Percentiles rank a stretch among this genome's conserved stretches.
Conservation (phyloP, 2,888 invertebrate genomes). For the Anthoptus insignis region DNA sequence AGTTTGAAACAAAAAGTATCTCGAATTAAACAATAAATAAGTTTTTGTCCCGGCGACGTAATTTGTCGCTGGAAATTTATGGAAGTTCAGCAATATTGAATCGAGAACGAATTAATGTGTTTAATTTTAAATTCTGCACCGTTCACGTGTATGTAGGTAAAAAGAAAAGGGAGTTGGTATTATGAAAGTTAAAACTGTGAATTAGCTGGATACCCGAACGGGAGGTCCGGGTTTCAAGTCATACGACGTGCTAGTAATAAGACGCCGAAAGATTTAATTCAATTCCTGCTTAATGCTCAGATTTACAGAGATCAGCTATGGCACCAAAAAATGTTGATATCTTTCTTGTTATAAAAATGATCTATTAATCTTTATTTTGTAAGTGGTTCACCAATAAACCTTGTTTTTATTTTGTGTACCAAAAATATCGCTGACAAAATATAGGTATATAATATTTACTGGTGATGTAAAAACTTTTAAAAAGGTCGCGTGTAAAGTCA, state of each 20-base stretch:
- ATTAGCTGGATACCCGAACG: neutral
- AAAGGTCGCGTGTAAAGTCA: neutral
- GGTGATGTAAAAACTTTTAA: neutral
- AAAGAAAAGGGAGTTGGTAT: neutral
- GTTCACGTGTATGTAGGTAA: neutral
- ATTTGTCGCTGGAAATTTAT: constrained; percentile 65
- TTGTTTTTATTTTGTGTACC: neutral
- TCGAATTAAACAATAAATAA: constrained; percentile 55
- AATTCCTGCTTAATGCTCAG: too few species aligned
- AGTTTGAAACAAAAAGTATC: constrained; percentile 8
- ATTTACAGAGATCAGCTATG: too few species aligned
- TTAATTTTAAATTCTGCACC: constrained; percentile 49
- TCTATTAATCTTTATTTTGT: too few species aligned
- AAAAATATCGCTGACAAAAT: neutral
- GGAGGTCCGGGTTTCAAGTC: too few species aligned
- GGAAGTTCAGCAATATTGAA: constrained; percentile 62
- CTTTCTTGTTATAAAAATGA: too few species aligned
- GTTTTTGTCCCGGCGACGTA: constrained; percentile 60
- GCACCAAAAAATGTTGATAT: too few species aligned
- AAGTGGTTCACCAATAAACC: too few species aligned
- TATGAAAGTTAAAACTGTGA: neutral
- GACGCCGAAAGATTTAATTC: too few species aligned
- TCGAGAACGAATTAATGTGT: constrained; percentile 67
- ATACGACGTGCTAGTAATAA: too few species aligned
- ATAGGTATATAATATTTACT: neutral